phyloP scores from a whole-genome alignment of 53 echinoderm and acorn worm species.

The Echinometra lucunter region DNA sequence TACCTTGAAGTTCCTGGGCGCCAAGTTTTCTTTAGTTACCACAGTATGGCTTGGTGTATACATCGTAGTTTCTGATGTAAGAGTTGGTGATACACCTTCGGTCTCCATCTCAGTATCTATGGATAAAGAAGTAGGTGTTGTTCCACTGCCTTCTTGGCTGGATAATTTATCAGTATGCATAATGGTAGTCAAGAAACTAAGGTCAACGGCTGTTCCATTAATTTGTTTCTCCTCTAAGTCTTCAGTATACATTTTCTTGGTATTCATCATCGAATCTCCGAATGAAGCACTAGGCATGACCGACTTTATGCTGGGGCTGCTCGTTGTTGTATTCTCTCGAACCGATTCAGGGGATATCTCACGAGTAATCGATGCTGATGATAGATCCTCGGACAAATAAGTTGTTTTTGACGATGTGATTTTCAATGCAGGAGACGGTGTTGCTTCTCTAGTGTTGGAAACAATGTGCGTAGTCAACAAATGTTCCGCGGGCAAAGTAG shows the following conservation, averaged over 20 bases:
- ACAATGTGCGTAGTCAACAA: not conserved
- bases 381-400: not conserved
- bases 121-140: not conserved
- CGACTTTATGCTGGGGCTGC: too few species aligned
- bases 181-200: too few species aligned
- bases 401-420: not conserved
- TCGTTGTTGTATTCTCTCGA: not conserved
- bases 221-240: too few species aligned
- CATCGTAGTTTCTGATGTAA: not conserved
- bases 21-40: not conserved
- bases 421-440: not conserved
- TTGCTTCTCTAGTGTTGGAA: not conserved
- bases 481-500: not conserved
- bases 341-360: not conserved
- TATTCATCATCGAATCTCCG: too few species aligned
- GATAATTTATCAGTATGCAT: not conserved
- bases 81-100: not conserved
- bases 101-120: not conserved
- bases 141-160: not conserved
- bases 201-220: too few species aligned
- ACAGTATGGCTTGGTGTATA: not conserved
- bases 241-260: too few species aligned
- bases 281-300: too few species aligned
- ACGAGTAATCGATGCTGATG: not conserved
- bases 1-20: conserved; percentile 4